Evolutionary conservation across 1,140 invertebrate genomes (phyloP).

Genomic region (Stenopsyche tienmushanensis): DNA sequence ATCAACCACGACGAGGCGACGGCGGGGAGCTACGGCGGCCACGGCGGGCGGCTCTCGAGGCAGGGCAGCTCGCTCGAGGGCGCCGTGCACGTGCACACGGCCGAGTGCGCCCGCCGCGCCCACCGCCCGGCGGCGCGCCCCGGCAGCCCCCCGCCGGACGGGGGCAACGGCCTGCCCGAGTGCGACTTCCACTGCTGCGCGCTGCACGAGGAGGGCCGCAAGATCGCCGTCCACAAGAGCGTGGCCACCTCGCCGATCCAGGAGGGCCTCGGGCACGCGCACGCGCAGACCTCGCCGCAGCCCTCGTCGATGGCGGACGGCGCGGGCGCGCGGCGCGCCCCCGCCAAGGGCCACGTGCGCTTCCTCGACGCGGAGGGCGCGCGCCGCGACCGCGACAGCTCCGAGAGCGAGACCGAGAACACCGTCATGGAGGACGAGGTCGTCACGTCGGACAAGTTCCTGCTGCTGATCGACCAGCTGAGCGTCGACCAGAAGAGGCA

Average conservation of each 20-base stretch:
- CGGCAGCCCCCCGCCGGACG: conserved; percentile 59
- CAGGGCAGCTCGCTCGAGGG: conserved; percentile 72
- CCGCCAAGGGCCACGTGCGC: conserved; percentile 67
- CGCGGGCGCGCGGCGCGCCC: conserved; percentile 57
- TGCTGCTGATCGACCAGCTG: conserved; percentile 87
- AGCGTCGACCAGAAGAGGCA: conserved; percentile 89
- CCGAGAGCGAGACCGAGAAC: conserved; percentile 90
- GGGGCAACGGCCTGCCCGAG: conserved; percentile 62
- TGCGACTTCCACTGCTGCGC: conserved; percentile 96
- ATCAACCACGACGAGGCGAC: conserved; percentile 80
- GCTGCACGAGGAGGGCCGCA: conserved; percentile 85
- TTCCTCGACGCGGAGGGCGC: conserved; percentile 71
- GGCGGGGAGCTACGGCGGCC: conserved; percentile 45
- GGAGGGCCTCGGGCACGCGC: conserved; percentile 61
- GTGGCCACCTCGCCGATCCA: conserved; percentile 90
- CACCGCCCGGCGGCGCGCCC: conserved; percentile 61
- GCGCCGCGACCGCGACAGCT: conserved; percentile 72
- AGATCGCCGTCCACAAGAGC: conserved; percentile 87
- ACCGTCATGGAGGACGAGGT: conserved; percentile 87
- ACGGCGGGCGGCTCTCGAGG: conserved; percentile 61
- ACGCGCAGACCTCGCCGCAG: conserved; percentile 64
- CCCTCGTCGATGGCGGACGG: conserved; percentile 55
- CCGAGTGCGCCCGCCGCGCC: conserved; percentile 77
- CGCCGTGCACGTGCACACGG: conserved; percentile 79
- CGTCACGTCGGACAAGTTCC: conserved; percentile 86